phyloP scores from a whole-genome alignment of 2,888 invertebrate genomes.

The Drosophila hamatofila region DNA sequence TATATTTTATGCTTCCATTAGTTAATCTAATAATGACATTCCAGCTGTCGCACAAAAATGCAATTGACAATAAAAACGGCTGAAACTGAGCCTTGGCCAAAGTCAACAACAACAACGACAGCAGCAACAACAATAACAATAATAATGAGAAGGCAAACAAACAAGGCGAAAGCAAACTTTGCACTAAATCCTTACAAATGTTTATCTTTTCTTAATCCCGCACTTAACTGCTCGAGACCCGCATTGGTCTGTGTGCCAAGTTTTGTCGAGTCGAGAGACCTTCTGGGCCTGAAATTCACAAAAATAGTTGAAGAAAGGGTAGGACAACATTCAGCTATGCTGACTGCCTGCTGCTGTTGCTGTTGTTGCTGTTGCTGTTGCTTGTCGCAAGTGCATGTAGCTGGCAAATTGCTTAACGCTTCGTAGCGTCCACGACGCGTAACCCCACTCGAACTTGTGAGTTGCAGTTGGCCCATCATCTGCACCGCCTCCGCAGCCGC shows the following conservation, averaged over 20 bases:
- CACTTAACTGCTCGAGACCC: constrained; percentile 80
- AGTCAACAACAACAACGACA: constrained; percentile 35
- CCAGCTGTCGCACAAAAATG: constrained; percentile 23
- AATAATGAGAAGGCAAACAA: constrained; percentile 75
- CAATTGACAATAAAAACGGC: constrained; percentile 38
- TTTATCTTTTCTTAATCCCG: constrained; percentile 85
- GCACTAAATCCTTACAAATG: constrained; percentile 84
- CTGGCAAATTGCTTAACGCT: constrained; percentile 82
- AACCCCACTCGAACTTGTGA: constrained; percentile 21
- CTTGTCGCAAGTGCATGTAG: constrained; percentile 48
- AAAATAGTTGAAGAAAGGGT: constrained; percentile 9
- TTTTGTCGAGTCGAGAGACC: constrained; percentile 12
- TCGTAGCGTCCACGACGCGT: constrained; percentile 56
- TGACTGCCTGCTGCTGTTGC: no score
- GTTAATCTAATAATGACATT: constrained; percentile 16
- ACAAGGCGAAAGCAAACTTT: constrained; percentile 78
- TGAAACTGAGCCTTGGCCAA: constrained; percentile 30
- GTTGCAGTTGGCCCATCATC: constrained; percentile 20
- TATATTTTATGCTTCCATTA: not conserved
- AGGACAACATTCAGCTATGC: constrained; percentile 1
- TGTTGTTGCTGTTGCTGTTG: constrained; percentile 8
- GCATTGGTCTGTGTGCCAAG: constrained; percentile 63
- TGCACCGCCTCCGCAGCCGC: not conserved
- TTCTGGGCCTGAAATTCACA: constrained; percentile 42
- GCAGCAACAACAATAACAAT: constrained; percentile 48